These are phyloP conservation scores for Chlamydotis undulata DNA, from an alignment of 2,113 vertebrate species.

Conservation along the genomic window DNA sequence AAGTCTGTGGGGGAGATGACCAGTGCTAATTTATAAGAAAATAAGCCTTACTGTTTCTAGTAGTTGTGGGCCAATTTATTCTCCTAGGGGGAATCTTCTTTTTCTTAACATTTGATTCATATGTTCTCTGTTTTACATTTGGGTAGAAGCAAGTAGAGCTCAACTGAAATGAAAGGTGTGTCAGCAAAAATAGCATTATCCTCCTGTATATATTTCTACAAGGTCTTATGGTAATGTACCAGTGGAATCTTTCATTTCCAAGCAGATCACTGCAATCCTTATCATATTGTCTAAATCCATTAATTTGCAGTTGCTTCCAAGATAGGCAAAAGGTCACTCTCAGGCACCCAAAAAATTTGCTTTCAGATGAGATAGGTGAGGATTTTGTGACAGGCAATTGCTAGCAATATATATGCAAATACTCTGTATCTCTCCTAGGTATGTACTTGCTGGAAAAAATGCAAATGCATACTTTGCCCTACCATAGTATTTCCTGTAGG, in stretches of 20 bases:
- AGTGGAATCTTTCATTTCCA: not conserved
- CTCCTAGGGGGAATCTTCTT: not conserved
- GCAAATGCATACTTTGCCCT: not conserved
- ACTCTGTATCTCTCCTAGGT: not conserved
- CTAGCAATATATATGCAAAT: constrained; percentile 27
- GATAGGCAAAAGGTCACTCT: not conserved
- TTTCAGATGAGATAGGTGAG: not conserved
- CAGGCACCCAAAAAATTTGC: not conserved
- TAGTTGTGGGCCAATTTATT: not conserved
- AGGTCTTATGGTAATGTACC: not conserved
- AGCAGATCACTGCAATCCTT: not conserved
- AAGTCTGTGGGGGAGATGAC: not conserved
- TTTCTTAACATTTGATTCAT: not conserved
- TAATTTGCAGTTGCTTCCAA: not conserved
- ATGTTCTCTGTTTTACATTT: not conserved
- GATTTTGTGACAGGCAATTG: not conserved
- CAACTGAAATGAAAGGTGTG: not conserved
- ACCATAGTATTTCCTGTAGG: not conserved
- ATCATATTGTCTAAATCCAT: not conserved
- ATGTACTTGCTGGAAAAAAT: not conserved
- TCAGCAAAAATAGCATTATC: not conserved
- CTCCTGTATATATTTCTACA: not conserved
- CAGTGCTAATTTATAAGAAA: not conserved
- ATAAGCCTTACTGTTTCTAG: not conserved
- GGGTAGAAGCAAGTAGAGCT: not conserved